Base-by-base conservation (phyloP, 2,113 vertebrate genomes). In the Labeo catla region DNA sequence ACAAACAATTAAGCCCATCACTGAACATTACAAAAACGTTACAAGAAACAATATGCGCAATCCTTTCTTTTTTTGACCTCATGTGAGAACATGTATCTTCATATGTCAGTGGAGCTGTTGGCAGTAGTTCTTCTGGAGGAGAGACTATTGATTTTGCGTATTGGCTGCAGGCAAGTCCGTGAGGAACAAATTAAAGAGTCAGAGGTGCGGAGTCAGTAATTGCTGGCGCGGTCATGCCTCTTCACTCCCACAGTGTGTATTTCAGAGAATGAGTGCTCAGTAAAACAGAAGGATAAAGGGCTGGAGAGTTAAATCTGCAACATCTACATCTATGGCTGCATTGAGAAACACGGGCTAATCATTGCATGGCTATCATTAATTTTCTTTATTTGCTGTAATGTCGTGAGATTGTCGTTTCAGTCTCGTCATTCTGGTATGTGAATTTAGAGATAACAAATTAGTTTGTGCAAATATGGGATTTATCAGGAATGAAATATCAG, bases 101-200 rank as follows among this genome's bases (percentile, higher is more conserved):
- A 94, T 95, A 93, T 96, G 95, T 96, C 96, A 96, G 93, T 93
- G 91, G 94, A 93, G 94, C 95, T 92, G 93, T 93, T 94, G 92
- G 93, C 92, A 93, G 94, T 95, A 94, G 94, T 95, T 96, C 96
- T 94, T 94, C 95, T 95, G 94, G 94, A 95, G 94, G 94, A 93
- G 94, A 95, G 93, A 93, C 95, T 96, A 96, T 97, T 95, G 96
- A 96, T 97, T 96, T 96, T 95, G 94, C 95, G 95, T 95, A 96
- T 96, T 96, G 96, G 96, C 95, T 96, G 94, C 95, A 95, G 95
- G 94, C 93, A 86, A 96, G 95, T 96, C 95, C 95, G 96, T 96
- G 96, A 96, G 96, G 95, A 96, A 97, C 95, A 96, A 96, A 96
- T 96, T 96, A 96, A 95, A 95, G 95, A 96, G 96, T 95, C 95